Conservation (phyloP, 1,140 invertebrate genomes). For the Episyrphus balteatus region DNA sequence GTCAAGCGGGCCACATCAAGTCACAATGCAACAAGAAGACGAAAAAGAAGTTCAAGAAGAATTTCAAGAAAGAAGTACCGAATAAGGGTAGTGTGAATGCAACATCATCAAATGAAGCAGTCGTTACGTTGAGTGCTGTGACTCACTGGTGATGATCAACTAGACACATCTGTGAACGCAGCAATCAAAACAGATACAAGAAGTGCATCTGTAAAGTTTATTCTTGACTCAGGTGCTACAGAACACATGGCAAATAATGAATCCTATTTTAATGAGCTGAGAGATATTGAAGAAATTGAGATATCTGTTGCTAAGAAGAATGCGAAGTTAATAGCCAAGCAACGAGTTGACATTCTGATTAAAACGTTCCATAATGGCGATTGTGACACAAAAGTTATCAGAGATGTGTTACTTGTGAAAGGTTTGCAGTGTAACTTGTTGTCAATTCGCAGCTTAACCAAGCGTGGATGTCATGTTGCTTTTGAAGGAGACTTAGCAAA, state of each 20-base stretch:
- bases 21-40: background rate
- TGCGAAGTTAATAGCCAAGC: constrained; percentile 5
- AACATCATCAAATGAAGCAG: too few relatives aligned
- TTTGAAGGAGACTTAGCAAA: background rate
- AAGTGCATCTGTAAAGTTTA: constrained; percentile 10
- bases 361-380: constrained; percentile 8
- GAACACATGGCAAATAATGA: constrained; percentile 13
- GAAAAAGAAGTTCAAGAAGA: background rate
- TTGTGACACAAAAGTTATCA: too few relatives aligned
- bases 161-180: too few relatives aligned
- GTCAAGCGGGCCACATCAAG: background rate
- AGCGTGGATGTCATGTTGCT: background rate
- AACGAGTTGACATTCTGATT: constrained; percentile 9
- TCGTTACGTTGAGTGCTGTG: background rate
- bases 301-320: constrained; percentile 12
- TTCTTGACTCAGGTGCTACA: constrained; percentile 19
- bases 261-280: constrained; percentile 6
- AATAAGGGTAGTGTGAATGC: too few relatives aligned
- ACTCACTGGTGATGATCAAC: too few relatives aligned
- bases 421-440: too few relatives aligned
- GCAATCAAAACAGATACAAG: too few relatives aligned
- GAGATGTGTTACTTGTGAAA: too few relatives aligned
- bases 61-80: background rate
- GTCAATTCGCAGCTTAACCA: too few relatives aligned
- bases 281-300: constrained; percentile 9